Evolutionary conservation across 2,888 invertebrate species (phyloP).

Genomic region (Acanthosepion esculentum): DNA sequence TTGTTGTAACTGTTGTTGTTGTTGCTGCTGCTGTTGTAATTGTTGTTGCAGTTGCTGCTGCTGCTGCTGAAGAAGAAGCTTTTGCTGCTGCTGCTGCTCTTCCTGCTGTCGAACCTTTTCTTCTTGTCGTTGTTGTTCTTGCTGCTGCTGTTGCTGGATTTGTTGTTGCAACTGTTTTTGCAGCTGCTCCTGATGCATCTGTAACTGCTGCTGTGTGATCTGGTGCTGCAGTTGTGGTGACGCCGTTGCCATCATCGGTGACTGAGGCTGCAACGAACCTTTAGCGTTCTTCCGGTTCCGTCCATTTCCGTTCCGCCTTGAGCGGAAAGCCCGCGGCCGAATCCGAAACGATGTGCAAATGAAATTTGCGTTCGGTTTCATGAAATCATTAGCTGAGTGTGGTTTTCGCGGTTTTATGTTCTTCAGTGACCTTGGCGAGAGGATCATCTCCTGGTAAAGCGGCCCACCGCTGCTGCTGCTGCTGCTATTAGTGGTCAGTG

Average conservation of each 20-base stretch:
- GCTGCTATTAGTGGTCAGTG: constrained; percentile 54
- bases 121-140: not conserved
- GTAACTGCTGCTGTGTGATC: not conserved
- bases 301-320: constrained; percentile 19
- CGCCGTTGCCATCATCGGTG: not conserved
- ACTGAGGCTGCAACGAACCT: not conserved
- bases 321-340: constrained; percentile 51
- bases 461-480: constrained; percentile 56
- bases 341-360: constrained; percentile 67
- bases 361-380: constrained; percentile 64
- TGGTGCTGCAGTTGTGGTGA: constrained; percentile 10
- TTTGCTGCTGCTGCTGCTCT: not conserved
- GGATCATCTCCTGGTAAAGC: constrained; percentile 66
- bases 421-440: constrained; percentile 63
- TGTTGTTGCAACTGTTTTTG: constrained; percentile 25
- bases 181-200: constrained; percentile 38
- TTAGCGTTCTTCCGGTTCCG: constrained; percentile 16
- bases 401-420: constrained; percentile 63
- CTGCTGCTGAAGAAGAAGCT: not conserved
- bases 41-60: constrained; percentile 3
- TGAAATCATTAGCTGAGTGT: constrained; percentile 61
- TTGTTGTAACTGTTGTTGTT: not conserved
- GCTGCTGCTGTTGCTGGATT: constrained; percentile 6
- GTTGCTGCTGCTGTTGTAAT: not conserved
- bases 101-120: not conserved